Percentiles rank a stretch among this genome's conserved stretches.
Evolutionary conservation across 2,113 vertebrate genomes (phyloP).

Genomic region (Poicephalus gulielmi): DNA sequence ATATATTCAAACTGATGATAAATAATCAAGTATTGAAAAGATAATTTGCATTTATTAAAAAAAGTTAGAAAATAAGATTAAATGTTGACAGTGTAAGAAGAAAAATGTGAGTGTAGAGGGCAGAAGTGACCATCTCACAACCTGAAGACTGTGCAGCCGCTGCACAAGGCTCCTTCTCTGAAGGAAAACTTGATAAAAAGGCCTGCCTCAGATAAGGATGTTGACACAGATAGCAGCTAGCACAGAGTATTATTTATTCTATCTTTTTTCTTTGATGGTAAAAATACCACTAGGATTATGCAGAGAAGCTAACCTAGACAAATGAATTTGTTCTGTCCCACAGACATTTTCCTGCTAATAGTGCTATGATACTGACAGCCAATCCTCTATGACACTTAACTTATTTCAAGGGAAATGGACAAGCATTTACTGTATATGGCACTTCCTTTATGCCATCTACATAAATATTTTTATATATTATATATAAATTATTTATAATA

Average conservation of each 20-base stretch:
- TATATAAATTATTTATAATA: neutral
- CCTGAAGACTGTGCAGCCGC: neutral
- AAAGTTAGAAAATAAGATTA: neutral
- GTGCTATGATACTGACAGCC: neutral
- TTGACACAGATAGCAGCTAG: neutral
- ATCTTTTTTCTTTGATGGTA: neutral
- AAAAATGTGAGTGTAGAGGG: fast-evolving
- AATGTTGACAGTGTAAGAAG: neutral
- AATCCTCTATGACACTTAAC: neutral
- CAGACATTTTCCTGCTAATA: neutral
- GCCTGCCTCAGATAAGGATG: neutral
- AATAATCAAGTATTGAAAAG: neutral
- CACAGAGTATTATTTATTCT: neutral
- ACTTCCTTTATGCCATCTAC: neutral
- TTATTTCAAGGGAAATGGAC: neutral
- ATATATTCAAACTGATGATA: neutral
- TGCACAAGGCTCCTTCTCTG: neutral
- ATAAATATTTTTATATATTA: neutral
- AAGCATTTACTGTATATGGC: neutral
- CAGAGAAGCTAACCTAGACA: neutral
- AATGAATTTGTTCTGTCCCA: neutral
- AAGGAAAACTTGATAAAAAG: neutral
- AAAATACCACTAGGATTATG: neutral
- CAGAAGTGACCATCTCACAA: neutral
- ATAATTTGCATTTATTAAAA: neutral